These are phyloP conservation scores for Gryllus longicercus DNA, from an alignment of 2,888 invertebrate species.

Conservation along the genomic window DNA sequence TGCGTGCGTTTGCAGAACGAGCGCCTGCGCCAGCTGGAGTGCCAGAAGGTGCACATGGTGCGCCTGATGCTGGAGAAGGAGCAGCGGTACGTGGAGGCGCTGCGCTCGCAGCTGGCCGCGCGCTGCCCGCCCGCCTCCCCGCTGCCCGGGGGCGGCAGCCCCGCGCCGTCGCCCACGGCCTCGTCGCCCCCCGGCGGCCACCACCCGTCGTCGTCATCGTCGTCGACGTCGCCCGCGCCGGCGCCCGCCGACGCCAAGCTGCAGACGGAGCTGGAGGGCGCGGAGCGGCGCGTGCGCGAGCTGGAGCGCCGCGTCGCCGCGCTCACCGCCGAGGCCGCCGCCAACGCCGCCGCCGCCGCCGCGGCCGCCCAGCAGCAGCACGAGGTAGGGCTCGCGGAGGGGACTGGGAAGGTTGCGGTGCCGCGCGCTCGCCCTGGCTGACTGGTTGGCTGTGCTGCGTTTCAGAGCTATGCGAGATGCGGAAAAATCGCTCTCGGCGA, in stretches of 20 bases:
- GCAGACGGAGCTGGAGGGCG: slow-evolving; percentile 51
- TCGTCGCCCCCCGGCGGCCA: background rate
- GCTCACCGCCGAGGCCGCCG: slow-evolving; percentile 18
- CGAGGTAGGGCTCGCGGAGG: no score
- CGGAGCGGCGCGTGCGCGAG: slow-evolving; percentile 19
- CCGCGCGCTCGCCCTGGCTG: no score
- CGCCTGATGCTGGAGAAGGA: slow-evolving; percentile 88
- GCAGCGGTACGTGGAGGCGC: slow-evolving; percentile 72
- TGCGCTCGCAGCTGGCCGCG: slow-evolving; percentile 63
- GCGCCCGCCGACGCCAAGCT: slow-evolving; percentile 20
- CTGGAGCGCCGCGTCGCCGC: slow-evolving; percentile 39
- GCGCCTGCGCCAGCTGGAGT: slow-evolving; percentile 71
- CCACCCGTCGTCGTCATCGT: background rate
- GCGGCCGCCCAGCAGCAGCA: background rate
- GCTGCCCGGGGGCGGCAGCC: background rate
- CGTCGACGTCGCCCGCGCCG: background rate
- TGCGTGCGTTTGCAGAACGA: background rate
- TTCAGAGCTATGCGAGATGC: no score
- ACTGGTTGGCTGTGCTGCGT: no score
- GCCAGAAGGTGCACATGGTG: slow-evolving; percentile 78
- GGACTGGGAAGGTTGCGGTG: no score
- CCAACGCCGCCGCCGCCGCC: background rate
- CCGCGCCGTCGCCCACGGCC: background rate
- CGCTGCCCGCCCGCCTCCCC: slow-evolving; percentile 39
- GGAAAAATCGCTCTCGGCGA: no score